These are phyloP conservation scores for Charaxes varanes DNA, from an alignment of 1,140 invertebrate genomes.

Conservation along the genomic window DNA sequence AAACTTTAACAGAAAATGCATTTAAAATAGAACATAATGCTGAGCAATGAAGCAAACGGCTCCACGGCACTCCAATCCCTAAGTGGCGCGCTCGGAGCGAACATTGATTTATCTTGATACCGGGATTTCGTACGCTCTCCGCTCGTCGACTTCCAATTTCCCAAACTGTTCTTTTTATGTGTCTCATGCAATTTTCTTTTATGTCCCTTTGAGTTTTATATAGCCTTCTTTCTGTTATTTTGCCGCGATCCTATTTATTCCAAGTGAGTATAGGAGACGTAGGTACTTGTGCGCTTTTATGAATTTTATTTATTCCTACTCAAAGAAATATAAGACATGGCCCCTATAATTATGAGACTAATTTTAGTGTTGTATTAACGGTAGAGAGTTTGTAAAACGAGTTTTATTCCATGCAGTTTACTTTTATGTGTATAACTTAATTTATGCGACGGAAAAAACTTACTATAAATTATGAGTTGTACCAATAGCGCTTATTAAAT, in stretches of 20 bases:
- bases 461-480: too few relatives aligned
- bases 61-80: conserved; percentile 13
- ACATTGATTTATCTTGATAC: conserved; percentile 72
- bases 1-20: conserved; percentile 1
- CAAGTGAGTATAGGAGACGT: neutral
- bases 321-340: too few relatives aligned
- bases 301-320: too few relatives aligned
- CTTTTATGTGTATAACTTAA: too few relatives aligned
- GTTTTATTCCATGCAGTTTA: too few relatives aligned
- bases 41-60: neutral
- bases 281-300: too few relatives aligned
- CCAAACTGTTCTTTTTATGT: conserved; percentile 59
- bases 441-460: too few relatives aligned
- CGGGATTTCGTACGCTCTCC: conserved; percentile 45
- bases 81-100: conserved; percentile 54
- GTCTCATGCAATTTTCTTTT: conserved; percentile 66
- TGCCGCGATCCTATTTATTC: conserved; percentile 7
- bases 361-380: too few relatives aligned
- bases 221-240: conserved; percentile 20
- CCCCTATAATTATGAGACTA: too few relatives aligned
- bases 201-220: conserved; percentile 38
- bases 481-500: too few relatives aligned
- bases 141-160: conserved; percentile 64
- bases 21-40: conserved; percentile 3
- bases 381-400: too few relatives aligned